Base-by-base conservation (phyloP, 2,888 invertebrate genomes). In the Cryptocheilus praepositus region DNA sequence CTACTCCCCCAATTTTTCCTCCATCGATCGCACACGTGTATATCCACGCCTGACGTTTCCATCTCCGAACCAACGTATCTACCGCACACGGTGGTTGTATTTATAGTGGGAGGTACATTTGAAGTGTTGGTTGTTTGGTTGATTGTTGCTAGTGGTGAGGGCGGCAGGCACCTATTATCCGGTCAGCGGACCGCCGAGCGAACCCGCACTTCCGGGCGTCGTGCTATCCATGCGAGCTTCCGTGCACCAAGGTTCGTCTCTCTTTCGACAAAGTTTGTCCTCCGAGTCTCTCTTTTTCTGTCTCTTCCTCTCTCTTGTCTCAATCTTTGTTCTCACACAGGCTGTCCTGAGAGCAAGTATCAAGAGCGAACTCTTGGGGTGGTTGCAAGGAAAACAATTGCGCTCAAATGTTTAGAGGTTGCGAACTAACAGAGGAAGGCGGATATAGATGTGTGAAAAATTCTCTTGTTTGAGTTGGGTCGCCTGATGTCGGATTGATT, bases 141-240 rank as follows among this genome's bases (percentile, higher is more conserved):
- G 88, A 88, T 88, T 89, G 89, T 89, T 93, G 93, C 91, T 93
- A 95, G 94, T 96, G 92, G 95, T 96, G 91, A 96, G 96, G 93
- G 95, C 96, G 90, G 93, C 95, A 86, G 96, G 96, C 89, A 96
- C 96, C 89, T 96, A 95, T 91, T 96, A 95, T 90, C 96, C 96
- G 86, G 93, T 95, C 83, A 95, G 94, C 81, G 88, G 92, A 92
- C 74, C 92, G 91, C 70, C 92, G 91, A 81, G 91, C 91, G 81
- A 92, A 91, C 89, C 90, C 92, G 89, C 88, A 87, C 89, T 88
- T 83, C 89, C 70, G 92, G 92, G 88, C 89, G 91, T 88, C 87
- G 87, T 88, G 84, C 86, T 89, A 87, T 89, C 89, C 87, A 88
- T 89, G 88, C 88, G 87, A 88, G 81, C 86, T 88, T 64, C 92